Evolutionary conservation across 53 echinoderm and acorn worm genomes (phyloP).

Genomic region (Stichopus horrens): DNA sequence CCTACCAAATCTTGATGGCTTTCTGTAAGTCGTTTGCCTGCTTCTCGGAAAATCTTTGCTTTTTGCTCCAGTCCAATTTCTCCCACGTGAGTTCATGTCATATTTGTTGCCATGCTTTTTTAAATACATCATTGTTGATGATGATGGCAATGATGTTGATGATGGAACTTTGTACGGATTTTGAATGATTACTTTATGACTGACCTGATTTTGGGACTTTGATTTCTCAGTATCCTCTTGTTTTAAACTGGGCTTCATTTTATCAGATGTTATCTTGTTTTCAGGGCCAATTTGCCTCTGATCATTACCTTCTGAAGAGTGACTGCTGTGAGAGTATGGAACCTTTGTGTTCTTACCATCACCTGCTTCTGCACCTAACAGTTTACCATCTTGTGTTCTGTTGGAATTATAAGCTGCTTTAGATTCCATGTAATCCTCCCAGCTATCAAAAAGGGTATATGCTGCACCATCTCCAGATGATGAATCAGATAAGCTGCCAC

Average conservation of each 20-base stretch:
- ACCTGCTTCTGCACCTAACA: background rate
- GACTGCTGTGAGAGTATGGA: background rate
- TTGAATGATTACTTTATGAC: too few species aligned
- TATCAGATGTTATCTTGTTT: background rate
- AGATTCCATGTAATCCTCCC: slow-evolving; percentile 66
- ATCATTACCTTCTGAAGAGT: background rate
- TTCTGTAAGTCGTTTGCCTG: background rate
- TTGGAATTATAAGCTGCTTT: slow-evolving; percentile 44
- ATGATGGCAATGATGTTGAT: background rate
- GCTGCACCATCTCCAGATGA: slow-evolving; percentile 35
- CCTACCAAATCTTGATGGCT: slow-evolving; percentile 20
- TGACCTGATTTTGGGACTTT: too few species aligned
- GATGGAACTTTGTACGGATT: too few species aligned
- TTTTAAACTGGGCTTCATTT: background rate
- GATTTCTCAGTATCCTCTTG: too few species aligned
- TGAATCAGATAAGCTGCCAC: slow-evolving; percentile 14
- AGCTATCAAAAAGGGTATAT: slow-evolving; percentile 54
- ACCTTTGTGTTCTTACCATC: background rate
- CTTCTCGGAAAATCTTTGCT: background rate
- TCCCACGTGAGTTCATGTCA: background rate
- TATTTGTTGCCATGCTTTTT: background rate
- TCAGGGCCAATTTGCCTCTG: background rate
- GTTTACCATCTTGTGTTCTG: background rate
- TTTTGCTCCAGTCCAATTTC: background rate
- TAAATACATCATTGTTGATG: background rate